A percentile compares a stretch with the other conserved stretches of the same genome.
These are phyloP conservation scores for Hozukius guyotensis DNA, from an alignment of 2,797 vertebrate genomes.

Conservation along the genomic window DNA sequence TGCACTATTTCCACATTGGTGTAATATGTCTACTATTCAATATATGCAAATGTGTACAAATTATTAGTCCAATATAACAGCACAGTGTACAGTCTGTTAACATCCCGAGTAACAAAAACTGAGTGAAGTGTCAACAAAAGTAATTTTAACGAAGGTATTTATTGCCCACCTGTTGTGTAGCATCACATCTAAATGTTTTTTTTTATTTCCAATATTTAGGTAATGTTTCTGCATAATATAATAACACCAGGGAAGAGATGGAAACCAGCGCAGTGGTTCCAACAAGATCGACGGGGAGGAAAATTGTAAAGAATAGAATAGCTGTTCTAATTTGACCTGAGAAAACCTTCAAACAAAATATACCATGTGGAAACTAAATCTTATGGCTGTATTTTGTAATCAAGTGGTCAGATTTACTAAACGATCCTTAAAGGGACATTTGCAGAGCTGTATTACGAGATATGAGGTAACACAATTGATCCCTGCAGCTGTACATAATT, in stretches of 20 bases:
- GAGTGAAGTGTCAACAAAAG: neutral
- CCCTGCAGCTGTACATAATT: neutral
- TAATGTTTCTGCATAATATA: neutral
- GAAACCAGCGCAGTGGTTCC: neutral
- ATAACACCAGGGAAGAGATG: neutral
- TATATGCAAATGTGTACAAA: neutral
- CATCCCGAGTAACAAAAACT: accelerated
- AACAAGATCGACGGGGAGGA: neutral
- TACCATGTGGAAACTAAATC: neutral
- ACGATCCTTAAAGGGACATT: neutral
- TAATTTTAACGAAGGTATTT: neutral
- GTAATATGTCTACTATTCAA: neutral
- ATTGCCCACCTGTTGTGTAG: neutral
- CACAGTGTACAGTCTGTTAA: neutral
- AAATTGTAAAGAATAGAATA: too few relatives aligned
- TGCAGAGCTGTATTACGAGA: neutral
- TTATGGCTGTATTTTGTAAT: too few relatives aligned
- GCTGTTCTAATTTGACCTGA: neutral
- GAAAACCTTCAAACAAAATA: neutral
- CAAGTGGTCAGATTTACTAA: neutral
- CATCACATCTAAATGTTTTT: accelerated
- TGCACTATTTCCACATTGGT: neutral
- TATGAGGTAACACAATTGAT: neutral
- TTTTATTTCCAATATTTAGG: neutral
- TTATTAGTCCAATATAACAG: neutral